Conservation (phyloP, 2,113 vertebrate species). For the Peromyscus leucopus region DNA sequence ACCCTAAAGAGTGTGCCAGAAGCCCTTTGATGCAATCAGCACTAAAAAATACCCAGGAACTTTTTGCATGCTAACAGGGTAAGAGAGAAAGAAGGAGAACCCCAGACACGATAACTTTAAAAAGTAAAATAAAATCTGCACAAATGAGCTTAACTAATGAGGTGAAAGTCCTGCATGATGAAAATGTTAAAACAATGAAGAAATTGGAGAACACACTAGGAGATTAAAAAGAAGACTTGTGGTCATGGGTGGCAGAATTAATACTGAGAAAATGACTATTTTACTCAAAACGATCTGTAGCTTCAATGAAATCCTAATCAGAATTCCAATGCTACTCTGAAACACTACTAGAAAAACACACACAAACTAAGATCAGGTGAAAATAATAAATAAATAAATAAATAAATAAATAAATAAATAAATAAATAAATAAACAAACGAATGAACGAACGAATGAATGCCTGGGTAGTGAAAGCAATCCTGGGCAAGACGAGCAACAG, state of each 20-base stretch:
- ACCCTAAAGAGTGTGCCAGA: not conserved
- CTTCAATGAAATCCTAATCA: not conserved
- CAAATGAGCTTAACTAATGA: not conserved
- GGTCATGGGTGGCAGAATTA: not conserved
- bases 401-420: fast-evolving
- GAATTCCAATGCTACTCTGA: not conserved
- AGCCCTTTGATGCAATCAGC: not conserved
- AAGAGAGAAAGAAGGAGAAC: not conserved
- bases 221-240: not conserved
- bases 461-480: not conserved
- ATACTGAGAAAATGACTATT: not conserved
- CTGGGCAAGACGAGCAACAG: not conserved
- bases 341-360: not conserved
- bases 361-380: too few relatives aligned
- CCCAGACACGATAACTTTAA: not conserved
- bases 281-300: not conserved
- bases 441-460: too few relatives aligned
- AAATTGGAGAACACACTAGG: not conserved
- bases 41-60: not conserved
- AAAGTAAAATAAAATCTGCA: not conserved
- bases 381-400: not conserved
- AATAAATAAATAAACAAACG: fast-evolving
- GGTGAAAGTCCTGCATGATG: not conserved
- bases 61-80: not conserved
- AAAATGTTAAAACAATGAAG: not conserved